These are phyloP conservation scores for Eledona agricola DNA, from an alignment of 2,888 invertebrate species.

Conservation along the genomic window DNA sequence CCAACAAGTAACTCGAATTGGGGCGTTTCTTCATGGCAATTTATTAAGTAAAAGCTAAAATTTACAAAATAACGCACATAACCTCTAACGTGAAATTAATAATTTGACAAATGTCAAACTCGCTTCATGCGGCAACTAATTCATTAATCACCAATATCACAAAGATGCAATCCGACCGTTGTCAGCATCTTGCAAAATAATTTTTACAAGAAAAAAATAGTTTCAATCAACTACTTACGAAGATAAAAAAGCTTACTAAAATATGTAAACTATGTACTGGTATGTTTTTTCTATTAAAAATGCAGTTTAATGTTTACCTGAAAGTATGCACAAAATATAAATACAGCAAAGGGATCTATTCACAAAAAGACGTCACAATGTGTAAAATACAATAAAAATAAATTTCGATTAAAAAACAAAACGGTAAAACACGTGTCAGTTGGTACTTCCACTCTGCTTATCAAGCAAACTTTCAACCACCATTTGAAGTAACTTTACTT, in stretches of 20 bases:
- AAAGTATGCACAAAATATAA: conserved; percentile 10
- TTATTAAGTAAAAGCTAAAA: conserved; percentile 2
- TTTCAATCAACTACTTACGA: too few species aligned
- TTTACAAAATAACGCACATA: conserved; percentile 9
- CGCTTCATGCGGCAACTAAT: too few species aligned
- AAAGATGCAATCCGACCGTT: too few species aligned
- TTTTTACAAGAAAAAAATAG: too few species aligned
- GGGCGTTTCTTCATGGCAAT: conserved; percentile 58
- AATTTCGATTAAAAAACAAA: conserved; percentile 8
- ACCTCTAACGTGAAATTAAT: conserved; percentile 10
- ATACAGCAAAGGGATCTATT: conserved; percentile 4
- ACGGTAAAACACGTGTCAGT: conserved; percentile 2
- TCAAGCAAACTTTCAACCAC: conserved; percentile 61
- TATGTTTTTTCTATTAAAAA: too few species aligned
- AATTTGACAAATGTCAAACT: conserved; percentile 6
- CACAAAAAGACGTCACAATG: conserved; percentile 9
- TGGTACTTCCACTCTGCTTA: conserved; percentile 32
- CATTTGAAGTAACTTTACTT: conserved; percentile 78
- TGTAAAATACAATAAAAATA: conserved; percentile 8
- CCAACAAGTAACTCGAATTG: conserved; percentile 58
- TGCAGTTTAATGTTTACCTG: too few species aligned
- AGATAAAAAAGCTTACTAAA: too few species aligned
- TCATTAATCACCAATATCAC: too few species aligned
- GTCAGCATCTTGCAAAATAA: too few species aligned
- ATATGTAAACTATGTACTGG: too few species aligned